Evolutionary conservation across 2,113 vertebrate genomes (phyloP).

Genomic region (Notarius lentiginosus): DNA sequence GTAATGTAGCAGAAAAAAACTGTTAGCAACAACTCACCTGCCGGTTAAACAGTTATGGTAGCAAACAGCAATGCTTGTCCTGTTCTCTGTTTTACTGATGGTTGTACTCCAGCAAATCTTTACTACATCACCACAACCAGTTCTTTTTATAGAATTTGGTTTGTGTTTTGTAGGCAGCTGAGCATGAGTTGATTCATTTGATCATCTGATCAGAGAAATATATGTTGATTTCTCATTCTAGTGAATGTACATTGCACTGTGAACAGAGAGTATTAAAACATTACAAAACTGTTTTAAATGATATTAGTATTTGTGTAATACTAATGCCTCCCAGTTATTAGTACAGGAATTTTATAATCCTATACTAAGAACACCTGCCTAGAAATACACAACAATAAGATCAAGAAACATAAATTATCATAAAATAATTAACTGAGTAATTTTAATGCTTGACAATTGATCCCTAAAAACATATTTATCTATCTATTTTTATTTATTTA

Average conservation of each 20-base stretch:
- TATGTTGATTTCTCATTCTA: neutral
- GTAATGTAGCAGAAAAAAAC: neutral
- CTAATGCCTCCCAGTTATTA: neutral
- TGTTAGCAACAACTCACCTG: neutral
- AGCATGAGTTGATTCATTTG: neutral
- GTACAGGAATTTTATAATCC: neutral
- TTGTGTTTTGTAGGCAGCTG: neutral
- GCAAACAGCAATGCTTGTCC: slow-evolving; percentile 7
- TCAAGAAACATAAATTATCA: neutral
- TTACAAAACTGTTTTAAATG: neutral
- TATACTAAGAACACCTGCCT: neutral
- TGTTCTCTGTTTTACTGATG: slow-evolving; percentile 1
- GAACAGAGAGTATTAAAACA: neutral
- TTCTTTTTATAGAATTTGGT: neutral
- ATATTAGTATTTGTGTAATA: slow-evolving; percentile 3
- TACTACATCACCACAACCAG: neutral
- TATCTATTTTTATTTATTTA: no score
- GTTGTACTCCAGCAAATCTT: slow-evolving; percentile 1
- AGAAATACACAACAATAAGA: neutral
- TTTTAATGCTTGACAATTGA: neutral
- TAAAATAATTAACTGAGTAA: neutral
- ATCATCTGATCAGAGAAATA: neutral
- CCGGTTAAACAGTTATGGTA: neutral
- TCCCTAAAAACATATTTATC: no score
- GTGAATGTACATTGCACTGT: slow-evolving; percentile 11